Conservation (phyloP, 2,113 vertebrate genomes). For the Suncus etruscus region DNA sequence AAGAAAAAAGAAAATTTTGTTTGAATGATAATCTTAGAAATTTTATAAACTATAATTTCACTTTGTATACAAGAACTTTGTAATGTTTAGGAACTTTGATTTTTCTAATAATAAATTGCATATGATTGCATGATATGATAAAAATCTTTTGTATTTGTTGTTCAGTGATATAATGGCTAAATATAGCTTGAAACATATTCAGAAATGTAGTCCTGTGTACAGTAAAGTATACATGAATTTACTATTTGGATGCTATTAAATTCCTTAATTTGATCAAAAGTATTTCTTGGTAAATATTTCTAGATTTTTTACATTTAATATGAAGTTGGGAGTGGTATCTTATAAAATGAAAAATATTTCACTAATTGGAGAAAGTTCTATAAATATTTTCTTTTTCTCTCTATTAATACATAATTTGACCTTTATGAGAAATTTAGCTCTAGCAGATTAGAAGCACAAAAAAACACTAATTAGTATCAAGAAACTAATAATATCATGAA, state of each 20-base stretch:
- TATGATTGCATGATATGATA: constrained; percentile 1
- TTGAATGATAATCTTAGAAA: not conserved
- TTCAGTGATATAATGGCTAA: constrained; percentile 33
- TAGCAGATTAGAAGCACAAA: not conserved
- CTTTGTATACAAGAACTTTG: not conserved
- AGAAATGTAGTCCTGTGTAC: constrained; percentile 28
- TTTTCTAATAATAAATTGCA: constrained; percentile 58
- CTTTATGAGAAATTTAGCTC: not conserved
- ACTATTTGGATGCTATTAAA: constrained; percentile 25
- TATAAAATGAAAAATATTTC: not conserved
- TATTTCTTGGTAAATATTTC: not conserved
- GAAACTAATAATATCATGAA: not conserved
- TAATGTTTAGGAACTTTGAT: constrained; percentile 10
- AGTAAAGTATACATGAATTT: not conserved
- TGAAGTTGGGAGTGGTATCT: not conserved
- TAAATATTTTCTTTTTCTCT: not conserved
- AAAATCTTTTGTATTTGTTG: constrained; percentile 44
- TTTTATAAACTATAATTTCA: not conserved
- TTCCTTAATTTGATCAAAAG: not conserved
- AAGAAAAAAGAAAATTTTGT: too few species aligned
- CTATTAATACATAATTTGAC: not conserved
- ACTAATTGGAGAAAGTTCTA: not conserved
- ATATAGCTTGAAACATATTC: not conserved
- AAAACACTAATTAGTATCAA: not conserved
- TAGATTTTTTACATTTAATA: not conserved